A percentile compares a stretch with the other conserved stretches of the same genome.
Evolutionary conservation across 2,113 vertebrate genomes (phyloP).

Genomic region (Ciconia boyciana): DNA sequence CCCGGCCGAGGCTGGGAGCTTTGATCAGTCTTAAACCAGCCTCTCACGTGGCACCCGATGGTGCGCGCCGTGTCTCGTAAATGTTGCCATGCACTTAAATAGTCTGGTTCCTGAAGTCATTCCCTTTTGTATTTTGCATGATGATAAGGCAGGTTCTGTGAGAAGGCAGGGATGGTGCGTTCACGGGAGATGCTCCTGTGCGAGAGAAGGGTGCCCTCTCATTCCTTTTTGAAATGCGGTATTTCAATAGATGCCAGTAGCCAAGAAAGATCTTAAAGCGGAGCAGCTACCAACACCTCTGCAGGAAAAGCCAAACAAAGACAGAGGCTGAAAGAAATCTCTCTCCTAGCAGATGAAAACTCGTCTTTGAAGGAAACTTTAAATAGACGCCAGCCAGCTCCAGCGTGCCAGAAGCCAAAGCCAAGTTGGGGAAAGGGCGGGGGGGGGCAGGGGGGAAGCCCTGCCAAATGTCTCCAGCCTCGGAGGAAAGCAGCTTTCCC

Average conservation of each 20-base stretch:
- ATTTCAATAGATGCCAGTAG: not conserved
- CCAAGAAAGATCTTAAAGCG: not conserved
- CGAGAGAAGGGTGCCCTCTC: not conserved
- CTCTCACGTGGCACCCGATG: not conserved
- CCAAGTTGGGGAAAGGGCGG: not conserved
- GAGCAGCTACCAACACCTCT: conserved; percentile 20
- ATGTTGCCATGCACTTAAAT: rapidly evolving
- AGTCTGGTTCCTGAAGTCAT: not conserved
- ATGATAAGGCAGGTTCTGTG: not conserved
- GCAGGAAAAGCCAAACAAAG: conserved; percentile 17
- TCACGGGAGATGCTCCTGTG: rapidly evolving
- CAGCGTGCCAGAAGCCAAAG: not conserved
- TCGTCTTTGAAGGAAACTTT: conserved; percentile 61
- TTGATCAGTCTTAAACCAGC: not conserved
- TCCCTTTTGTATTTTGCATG: not conserved
- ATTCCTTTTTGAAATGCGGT: not conserved
- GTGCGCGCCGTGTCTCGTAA: rapidly evolving
- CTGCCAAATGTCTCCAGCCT: not conserved
- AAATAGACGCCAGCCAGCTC: conserved; percentile 50
- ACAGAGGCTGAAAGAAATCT: conserved; percentile 6
- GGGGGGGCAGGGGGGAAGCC: not conserved
- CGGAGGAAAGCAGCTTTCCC: not conserved
- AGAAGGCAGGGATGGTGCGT: not conserved
- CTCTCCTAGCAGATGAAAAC: conserved; percentile 13
- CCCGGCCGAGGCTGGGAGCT: not conserved